Conservation (phyloP, 2,888 invertebrate genomes). For the Limnephilus rhombicus region DNA sequence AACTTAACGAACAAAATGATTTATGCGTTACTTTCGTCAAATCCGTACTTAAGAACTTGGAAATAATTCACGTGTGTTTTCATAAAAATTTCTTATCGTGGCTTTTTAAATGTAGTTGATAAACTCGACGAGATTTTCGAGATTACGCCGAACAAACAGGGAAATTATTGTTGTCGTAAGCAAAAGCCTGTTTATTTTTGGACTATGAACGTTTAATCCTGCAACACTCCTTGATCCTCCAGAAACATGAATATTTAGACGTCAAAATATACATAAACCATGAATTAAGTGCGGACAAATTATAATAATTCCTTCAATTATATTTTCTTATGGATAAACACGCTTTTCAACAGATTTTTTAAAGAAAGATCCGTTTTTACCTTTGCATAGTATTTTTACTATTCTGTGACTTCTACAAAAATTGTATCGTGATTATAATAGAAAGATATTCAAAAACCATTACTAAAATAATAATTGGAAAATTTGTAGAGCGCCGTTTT, state of each 20-base stretch:
- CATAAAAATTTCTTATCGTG: background rate
- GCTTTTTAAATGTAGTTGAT: background rate
- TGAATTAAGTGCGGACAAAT: background rate
- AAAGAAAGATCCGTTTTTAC: background rate
- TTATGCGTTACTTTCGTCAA: background rate
- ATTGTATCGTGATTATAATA: too few species aligned
- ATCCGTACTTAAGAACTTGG: background rate
- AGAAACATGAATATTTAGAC: background rate
- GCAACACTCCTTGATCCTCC: background rate
- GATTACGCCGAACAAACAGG: background rate
- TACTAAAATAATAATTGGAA: too few species aligned
- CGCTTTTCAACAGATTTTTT: too few species aligned
- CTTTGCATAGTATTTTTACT: background rate
- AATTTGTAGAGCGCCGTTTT: too few species aligned
- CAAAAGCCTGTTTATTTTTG: background rate
- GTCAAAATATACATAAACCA: background rate
- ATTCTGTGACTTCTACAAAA: background rate
- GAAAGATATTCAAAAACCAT: too few species aligned
- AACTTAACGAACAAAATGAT: background rate
- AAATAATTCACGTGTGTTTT: background rate
- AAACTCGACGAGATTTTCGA: background rate
- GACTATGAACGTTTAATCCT: background rate
- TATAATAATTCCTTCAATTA: background rate
- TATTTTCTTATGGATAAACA: background rate
- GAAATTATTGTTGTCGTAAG: background rate